Conservation (phyloP, 2,797 vertebrate genomes). For the Acridotheres tristis region DNA sequence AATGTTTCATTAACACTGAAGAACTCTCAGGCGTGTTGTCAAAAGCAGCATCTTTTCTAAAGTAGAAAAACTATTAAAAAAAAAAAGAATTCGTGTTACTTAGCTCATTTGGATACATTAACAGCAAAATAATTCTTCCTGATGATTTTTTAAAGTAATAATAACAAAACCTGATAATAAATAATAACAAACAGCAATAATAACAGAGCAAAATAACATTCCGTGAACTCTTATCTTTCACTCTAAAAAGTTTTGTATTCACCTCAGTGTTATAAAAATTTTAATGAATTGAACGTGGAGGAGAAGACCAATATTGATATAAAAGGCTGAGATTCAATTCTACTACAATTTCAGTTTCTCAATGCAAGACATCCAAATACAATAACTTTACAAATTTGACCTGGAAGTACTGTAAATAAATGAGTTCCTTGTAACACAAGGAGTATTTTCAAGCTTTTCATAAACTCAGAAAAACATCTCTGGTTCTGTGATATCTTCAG, state of each 20-base stretch:
- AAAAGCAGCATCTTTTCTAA: background rate
- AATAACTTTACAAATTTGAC: background rate
- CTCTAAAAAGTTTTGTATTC: background rate
- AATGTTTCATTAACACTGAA: background rate
- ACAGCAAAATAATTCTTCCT: background rate
- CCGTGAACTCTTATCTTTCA: background rate
- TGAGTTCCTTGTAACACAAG: background rate
- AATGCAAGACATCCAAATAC: background rate
- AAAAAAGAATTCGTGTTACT: background rate
- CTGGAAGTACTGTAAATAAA: background rate
- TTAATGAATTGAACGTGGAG: fast-evolving
- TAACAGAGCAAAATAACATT: background rate
- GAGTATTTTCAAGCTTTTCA: background rate
- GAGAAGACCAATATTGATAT: background rate
- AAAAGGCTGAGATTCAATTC: background rate
- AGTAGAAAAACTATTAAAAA: background rate
- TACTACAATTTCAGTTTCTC: background rate
- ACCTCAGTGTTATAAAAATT: background rate
- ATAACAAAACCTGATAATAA: background rate
- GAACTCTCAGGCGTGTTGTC: background rate
- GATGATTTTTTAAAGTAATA: background rate
- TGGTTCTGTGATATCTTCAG: background rate
- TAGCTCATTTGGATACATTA: background rate
- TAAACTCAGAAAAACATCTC: background rate
- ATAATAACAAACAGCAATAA: background rate